Evolutionary conservation across 2,797 vertebrate genomes (phyloP).

Genomic region (Trachops cirrhosus): DNA sequence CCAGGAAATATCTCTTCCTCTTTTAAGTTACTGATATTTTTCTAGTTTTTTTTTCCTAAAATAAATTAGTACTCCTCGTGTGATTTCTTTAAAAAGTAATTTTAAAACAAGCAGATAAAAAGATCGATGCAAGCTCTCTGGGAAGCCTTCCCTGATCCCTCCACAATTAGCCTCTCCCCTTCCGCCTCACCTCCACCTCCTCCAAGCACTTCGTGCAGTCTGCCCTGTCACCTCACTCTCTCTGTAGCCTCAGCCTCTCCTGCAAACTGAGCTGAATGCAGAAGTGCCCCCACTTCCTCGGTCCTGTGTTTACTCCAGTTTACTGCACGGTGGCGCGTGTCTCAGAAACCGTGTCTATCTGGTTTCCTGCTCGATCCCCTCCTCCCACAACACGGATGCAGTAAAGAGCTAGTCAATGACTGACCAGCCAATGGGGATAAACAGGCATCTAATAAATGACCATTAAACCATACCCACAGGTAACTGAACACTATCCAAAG

Average conservation of each 20-base stretch:
- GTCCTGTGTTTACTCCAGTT: neutral
- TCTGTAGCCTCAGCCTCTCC: neutral
- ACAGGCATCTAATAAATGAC: neutral
- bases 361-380: neutral
- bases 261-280: neutral
- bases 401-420: neutral
- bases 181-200: neutral
- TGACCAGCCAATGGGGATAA: neutral
- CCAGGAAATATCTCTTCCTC: neutral
- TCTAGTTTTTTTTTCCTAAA: neutral
- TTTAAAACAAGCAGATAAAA: neutral
- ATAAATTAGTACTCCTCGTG: neutral
- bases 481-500: slow-evolving; percentile 3
- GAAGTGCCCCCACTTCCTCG: neutral
- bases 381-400: neutral
- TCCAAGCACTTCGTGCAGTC: neutral
- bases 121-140: neutral
- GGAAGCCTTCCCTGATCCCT: neutral
- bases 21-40: neutral
- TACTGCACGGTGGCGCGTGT: neutral
- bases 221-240: neutral
- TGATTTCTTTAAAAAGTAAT: slow-evolving; percentile 26
- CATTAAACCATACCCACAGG: neutral
- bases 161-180: neutral
- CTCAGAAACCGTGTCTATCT: neutral